These are phyloP conservation scores for Ancistrus triradiatus DNA, from an alignment of 2,113 vertebrate genomes.

Conservation along the genomic window DNA sequence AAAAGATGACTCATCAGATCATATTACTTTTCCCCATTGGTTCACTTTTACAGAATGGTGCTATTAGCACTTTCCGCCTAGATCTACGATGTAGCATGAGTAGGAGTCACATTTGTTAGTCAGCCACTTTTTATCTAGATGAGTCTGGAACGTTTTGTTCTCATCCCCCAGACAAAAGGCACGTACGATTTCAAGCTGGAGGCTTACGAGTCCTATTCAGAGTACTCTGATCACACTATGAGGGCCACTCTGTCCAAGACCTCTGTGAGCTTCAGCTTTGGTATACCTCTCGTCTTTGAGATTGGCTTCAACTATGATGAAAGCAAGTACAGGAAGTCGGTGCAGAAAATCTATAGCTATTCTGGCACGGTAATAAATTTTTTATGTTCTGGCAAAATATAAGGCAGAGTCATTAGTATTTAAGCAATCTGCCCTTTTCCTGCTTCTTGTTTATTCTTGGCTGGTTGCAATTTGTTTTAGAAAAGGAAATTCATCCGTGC, in stretches of 20 bases:
- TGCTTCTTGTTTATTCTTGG: no score
- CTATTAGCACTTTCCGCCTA: no score
- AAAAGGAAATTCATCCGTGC: constrained; percentile 73
- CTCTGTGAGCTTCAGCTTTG: constrained; percentile 64
- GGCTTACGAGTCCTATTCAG: constrained; percentile 74
- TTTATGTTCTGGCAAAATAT: no score
- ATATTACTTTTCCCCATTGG: no score
- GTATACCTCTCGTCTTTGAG: constrained; percentile 53
- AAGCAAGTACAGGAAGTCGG: constrained; percentile 64
- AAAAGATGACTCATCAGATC: no score
- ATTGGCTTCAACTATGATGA: constrained; percentile 61
- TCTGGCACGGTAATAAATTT: constrained; percentile 78
- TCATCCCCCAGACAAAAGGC: constrained; percentile 76
- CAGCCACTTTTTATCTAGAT: no score
- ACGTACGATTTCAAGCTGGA: constrained; percentile 76
- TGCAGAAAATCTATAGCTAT: constrained; percentile 67
- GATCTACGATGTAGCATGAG: no score
- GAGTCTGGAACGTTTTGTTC: no score
- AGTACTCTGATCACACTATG: constrained; percentile 64
- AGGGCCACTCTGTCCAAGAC: constrained; percentile 32
- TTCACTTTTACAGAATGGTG: no score
- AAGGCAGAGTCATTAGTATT: no score
- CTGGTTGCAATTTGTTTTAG: constrained; percentile 61
- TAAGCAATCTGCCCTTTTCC: no score
- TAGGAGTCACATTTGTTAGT: no score